Evolutionary conservation across 2,113 vertebrate species (phyloP).

Genomic region (Rafetus swinhoei): DNA sequence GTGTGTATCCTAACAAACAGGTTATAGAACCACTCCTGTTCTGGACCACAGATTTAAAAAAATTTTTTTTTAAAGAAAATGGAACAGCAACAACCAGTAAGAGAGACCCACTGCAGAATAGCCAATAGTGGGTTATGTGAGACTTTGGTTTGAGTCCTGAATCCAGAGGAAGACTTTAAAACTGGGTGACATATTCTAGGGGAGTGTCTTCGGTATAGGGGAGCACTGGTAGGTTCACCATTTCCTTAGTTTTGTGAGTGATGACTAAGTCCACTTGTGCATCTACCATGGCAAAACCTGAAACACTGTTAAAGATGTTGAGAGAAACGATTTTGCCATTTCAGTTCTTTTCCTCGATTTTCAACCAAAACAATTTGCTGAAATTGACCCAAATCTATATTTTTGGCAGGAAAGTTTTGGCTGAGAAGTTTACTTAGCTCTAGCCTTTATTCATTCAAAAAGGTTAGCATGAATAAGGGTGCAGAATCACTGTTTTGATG

Average conservation of each 20-base stretch:
- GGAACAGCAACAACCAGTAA: not conserved
- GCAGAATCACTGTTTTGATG: not conserved
- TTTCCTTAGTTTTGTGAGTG: not conserved
- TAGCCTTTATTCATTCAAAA: not conserved
- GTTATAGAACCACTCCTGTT: not conserved
- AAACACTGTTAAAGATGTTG: not conserved
- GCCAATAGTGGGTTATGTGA: not conserved
- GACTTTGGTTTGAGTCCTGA: not conserved
- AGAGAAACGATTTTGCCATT: not conserved
- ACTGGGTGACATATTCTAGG: not conserved
- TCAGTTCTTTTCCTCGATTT: not conserved
- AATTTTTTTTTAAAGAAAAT: not conserved
- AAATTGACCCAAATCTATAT: not conserved
- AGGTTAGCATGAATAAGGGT: not conserved
- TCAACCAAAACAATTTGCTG: not conserved
- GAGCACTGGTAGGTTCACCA: not conserved
- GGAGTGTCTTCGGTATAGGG: not conserved
- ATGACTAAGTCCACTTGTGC: not conserved
- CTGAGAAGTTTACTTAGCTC: not conserved
- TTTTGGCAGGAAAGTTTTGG: not conserved
- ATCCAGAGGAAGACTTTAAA: not conserved
- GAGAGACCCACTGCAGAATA: not conserved
- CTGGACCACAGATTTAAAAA: not conserved
- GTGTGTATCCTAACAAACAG: not conserved
- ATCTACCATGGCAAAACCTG: not conserved